These are phyloP conservation scores for Nematolebias whitei DNA, from an alignment of 2,113 vertebrate species.

Conservation along the genomic window DNA sequence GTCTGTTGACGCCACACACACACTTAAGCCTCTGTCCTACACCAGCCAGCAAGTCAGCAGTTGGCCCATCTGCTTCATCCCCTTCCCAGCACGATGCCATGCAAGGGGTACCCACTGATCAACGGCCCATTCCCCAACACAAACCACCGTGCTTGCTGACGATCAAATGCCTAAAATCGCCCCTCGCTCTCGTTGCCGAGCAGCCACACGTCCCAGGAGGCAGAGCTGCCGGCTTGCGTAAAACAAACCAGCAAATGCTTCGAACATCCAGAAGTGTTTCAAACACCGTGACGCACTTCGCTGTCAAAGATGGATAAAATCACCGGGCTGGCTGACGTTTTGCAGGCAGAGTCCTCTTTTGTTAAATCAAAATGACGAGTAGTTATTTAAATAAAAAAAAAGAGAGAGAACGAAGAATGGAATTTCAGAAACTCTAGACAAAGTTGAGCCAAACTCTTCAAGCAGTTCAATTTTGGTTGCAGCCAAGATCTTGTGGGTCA, in stretches of 20 bases:
- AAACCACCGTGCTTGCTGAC: slow-evolving; percentile 48
- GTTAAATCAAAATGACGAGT: slow-evolving; percentile 22
- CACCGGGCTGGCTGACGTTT: slow-evolving; percentile 4
- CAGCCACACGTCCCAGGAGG: slow-evolving; percentile 46
- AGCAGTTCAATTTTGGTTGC: slow-evolving; percentile 40
- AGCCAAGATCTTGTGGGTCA: slow-evolving; percentile 13
- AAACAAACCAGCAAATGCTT: slow-evolving; percentile 10
- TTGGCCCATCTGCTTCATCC: slow-evolving; percentile 79
- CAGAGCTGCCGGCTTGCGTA: background rate
- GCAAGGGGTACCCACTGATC: slow-evolving; percentile 68
- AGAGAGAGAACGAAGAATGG: slow-evolving; percentile 26
- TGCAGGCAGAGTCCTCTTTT: slow-evolving; percentile 21
- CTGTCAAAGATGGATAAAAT: slow-evolving; percentile 29
- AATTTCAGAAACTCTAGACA: slow-evolving; percentile 30
- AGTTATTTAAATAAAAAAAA: background rate
- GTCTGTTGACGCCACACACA: slow-evolving; percentile 34
- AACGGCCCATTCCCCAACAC: slow-evolving; percentile 55
- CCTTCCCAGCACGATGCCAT: slow-evolving; percentile 59
- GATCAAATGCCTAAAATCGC: slow-evolving; percentile 67
- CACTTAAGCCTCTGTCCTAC: slow-evolving; percentile 44
- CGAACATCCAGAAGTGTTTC: slow-evolving; percentile 37
- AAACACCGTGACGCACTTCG: slow-evolving; percentile 22
- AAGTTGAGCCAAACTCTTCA: slow-evolving; percentile 31
- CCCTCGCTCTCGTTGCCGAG: slow-evolving; percentile 35
- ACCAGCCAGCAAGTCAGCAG: slow-evolving; percentile 68